Evolutionary conservation across 2,797 vertebrate species (phyloP), one percentile per base, ranked within the genome.

Genomic region (Allenopithecus nigroviridis): DNA sequence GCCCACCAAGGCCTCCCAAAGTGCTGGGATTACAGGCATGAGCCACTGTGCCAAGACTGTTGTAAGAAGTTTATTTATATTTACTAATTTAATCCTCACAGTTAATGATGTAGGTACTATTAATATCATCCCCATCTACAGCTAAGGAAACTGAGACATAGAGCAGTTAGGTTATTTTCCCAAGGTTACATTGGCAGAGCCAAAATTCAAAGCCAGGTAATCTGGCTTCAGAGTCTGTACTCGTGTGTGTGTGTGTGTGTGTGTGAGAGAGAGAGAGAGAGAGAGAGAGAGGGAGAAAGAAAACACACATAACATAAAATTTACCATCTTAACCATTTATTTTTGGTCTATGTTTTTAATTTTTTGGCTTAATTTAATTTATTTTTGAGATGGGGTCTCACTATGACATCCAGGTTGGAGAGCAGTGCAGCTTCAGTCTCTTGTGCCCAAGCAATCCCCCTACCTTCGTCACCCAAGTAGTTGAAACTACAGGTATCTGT

Each of bases 151-250:
- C 50, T 64, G 26, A 89, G 43, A 17, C 33, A 59, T 21, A 50
- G 64, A 83, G 10, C 48, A 57, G 4, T 95, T 93, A 85, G 61
- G 26, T 57, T 48, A 68, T 85, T 92, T 89, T 17, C 41, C 68
- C 59, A 88, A 28, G 33, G 46, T 76, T 95, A 70, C 8, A 11
- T 36, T 46, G 22, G 70, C 79, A 96, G 53, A 89, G 57, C 43
- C 33, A 76, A 41, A 85, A 85, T 85, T 75, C 78, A 84, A 80
- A 95, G n/a, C n/a, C 64, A 94, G 46, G 30, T 91, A 50, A 78
- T 68, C 39, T 80, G 46, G 10, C 46, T 91, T 28, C 46, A 93
- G 39, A 91, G 33, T 83, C 43, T 57, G 2, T 46, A 55, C 33
- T 61, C 1, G 57, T 59, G 57, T 59, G 57, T 28, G 57, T 59